Evolutionary conservation across 1,140 invertebrate genomes (phyloP).

Genomic region (Liolophura sinensis): DNA sequence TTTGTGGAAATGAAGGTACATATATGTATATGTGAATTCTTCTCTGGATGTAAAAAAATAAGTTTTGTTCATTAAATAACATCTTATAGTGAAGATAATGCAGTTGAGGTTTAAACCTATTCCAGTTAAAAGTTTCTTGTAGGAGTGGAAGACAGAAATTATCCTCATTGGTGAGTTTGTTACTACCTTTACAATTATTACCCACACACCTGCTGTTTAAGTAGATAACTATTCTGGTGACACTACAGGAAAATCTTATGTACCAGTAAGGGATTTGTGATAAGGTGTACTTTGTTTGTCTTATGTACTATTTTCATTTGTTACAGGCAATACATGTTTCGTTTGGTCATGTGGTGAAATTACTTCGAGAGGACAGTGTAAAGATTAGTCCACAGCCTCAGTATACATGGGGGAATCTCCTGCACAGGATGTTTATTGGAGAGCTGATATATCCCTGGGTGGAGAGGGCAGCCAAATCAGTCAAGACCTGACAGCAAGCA

Average conservation of each 20-base stretch:
- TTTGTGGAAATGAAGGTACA: slow-evolving; percentile 29
- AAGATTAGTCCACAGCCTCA: slow-evolving; percentile 1
- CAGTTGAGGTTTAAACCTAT: not conserved
- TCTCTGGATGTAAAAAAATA: not conserved
- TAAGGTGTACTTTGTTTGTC: not conserved
- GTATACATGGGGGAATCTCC: slow-evolving; percentile 20
- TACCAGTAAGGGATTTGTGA: not conserved
- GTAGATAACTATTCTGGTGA: too few species aligned
- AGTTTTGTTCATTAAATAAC: not conserved
- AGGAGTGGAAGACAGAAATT: not conserved
- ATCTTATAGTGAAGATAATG: not conserved
- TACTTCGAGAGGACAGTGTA: not conserved
- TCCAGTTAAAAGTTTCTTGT: not conserved
- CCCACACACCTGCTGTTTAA: too few species aligned
- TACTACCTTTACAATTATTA: too few species aligned
- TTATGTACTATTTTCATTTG: not conserved
- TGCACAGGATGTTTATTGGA: slow-evolving; percentile 20
- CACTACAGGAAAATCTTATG: too few species aligned
- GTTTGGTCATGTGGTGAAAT: slow-evolving; percentile 6
- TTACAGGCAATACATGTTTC: slow-evolving; percentile 19
- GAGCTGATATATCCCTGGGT: slow-evolving; percentile 35
- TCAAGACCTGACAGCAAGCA: too few species aligned
- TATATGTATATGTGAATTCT: not conserved
- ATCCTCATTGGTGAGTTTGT: too few species aligned
- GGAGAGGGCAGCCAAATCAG: not conserved